A percentile compares a stretch with the other conserved stretches of the same genome.
These are phyloP conservation scores for Phalloptychus januarius DNA, from an alignment of 2,797 vertebrate genomes.

Conservation along the genomic window DNA sequence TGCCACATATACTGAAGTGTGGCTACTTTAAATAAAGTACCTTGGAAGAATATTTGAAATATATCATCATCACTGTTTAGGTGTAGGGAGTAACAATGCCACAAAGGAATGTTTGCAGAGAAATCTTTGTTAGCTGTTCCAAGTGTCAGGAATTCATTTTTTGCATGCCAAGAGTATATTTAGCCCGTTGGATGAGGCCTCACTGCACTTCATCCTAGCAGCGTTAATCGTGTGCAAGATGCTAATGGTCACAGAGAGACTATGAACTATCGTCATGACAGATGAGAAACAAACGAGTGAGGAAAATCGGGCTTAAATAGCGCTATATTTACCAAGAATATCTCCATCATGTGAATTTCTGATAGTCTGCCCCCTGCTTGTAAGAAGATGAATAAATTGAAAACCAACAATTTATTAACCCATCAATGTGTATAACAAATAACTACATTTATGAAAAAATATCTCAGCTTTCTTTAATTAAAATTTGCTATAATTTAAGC, in stretches of 20 bases:
- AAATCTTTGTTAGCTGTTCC: neutral
- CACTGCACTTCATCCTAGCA: neutral
- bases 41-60: neutral
- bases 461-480: neutral
- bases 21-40: neutral
- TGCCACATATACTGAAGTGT: neutral
- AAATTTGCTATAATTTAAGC: constrained; percentile 4
- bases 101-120: neutral
- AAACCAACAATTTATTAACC: constrained; percentile 3
- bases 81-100: neutral
- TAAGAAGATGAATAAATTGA: constrained; percentile 21
- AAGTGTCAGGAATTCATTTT: neutral
- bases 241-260: neutral
- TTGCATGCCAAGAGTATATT: neutral
- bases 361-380: neutral
- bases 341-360: neutral
- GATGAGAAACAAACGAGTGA: neutral
- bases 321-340: neutral
- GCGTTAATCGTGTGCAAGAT: neutral
- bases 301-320: neutral
- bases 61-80: neutral
- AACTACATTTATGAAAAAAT: neutral
- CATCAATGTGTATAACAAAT: neutral
- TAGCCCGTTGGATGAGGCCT: neutral
- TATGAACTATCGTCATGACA: neutral